phyloP scores from a whole-genome alignment of 2,113 vertebrate genomes.

The Odocoileus virginianus region DNA sequence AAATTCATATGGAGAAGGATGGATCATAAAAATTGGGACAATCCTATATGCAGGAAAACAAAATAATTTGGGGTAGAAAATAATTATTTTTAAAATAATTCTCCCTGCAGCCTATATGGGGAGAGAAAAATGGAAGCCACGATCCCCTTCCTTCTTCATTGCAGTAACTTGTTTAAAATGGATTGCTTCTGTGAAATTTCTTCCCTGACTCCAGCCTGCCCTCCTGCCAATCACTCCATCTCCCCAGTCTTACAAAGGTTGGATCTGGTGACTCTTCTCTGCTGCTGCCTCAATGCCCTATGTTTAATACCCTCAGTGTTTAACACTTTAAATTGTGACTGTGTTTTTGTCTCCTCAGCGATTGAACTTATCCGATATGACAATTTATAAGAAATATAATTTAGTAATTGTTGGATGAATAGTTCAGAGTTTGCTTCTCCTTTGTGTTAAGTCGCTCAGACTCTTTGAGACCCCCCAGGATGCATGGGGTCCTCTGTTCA shows the following conservation, averaged over 20 bases:
- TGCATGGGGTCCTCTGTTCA: background rate
- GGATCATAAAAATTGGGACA: background rate
- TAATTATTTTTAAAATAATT: background rate
- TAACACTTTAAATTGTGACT: background rate
- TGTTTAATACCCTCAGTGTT: background rate
- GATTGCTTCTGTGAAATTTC: background rate
- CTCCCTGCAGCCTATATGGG: background rate
- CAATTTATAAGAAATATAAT: background rate
- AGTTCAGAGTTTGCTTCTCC: background rate
- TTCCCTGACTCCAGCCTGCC: background rate
- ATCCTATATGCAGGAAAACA: constrained; percentile 16
- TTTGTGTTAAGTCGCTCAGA: background rate
- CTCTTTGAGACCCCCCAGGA: background rate
- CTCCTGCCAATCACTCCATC: background rate
- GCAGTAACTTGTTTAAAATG: background rate
- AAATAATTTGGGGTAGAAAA: background rate
- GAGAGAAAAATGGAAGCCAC: background rate
- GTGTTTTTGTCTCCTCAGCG: background rate
- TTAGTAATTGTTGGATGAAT: background rate
- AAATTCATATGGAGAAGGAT: background rate
- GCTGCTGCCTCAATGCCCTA: background rate
- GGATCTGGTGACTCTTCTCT: background rate
- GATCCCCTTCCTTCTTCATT: background rate
- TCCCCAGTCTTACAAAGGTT: background rate
- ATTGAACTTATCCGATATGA: background rate